Percentiles rank a stretch among this genome's conserved stretches.
These are phyloP conservation scores for Meghimatium bilineatum DNA, from an alignment of 2,888 invertebrate genomes.

Conservation along the genomic window DNA sequence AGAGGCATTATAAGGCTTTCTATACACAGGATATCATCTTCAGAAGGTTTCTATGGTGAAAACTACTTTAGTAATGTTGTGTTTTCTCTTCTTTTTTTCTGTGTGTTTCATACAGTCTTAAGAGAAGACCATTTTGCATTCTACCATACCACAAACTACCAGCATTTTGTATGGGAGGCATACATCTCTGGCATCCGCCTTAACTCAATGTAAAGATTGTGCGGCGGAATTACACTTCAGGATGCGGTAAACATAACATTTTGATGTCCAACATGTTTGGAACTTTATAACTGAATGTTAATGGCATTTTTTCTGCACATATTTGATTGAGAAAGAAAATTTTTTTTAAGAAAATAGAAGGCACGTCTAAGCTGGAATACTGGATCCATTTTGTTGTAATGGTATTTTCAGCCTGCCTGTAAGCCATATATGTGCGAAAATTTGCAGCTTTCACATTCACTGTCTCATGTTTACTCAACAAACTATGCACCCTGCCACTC, in stretches of 20 bases:
- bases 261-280: constrained; percentile 46
- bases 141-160: constrained; percentile 48
- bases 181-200: constrained; percentile 34
- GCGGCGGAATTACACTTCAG: constrained; percentile 44
- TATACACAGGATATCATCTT: constrained; percentile 32
- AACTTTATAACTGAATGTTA: constrained; percentile 33
- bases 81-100: constrained; percentile 50
- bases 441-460: constrained; percentile 31
- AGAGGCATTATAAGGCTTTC: constrained; percentile 16
- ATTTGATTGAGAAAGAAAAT: neutral
- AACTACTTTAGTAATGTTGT: constrained; percentile 48
- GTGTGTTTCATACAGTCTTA: constrained; percentile 50
- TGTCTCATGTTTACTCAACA: neutral
- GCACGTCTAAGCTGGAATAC: constrained; percentile 8
- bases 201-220: constrained; percentile 46
- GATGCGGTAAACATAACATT: constrained; percentile 47
- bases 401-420: neutral
- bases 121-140: constrained; percentile 47
- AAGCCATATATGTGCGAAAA: constrained; percentile 20
- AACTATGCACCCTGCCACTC: constrained; percentile 17
- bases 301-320: constrained; percentile 39
- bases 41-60: constrained; percentile 36
- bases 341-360: neutral
- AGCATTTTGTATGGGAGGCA: constrained; percentile 43
- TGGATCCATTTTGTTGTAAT: constrained; percentile 3